Evolutionary conservation across 2,797 vertebrate species (phyloP).

Genomic region (Adrianichthys oophorus): DNA sequence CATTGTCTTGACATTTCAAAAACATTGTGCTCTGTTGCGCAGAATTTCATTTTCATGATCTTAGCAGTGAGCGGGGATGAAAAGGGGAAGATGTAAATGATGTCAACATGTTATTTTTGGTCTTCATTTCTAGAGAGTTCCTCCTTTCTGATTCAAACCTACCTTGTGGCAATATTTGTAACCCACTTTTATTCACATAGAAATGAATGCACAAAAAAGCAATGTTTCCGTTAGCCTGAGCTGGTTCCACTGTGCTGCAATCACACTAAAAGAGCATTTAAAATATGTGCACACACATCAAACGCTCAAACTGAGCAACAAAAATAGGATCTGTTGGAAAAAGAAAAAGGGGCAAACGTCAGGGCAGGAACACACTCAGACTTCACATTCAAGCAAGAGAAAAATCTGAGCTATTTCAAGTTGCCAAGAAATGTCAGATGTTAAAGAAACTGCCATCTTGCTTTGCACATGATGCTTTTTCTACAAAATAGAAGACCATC

Average conservation of each 20-base stretch:
- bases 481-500: slow-evolving; percentile 10
- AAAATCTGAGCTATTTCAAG: slow-evolving; percentile 31
- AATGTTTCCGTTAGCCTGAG: neutral
- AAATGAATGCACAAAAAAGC: slow-evolving; percentile 4
- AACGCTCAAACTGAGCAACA: slow-evolving; percentile 24
- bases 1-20: slow-evolving; percentile 63
- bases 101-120: slow-evolving; percentile 5
- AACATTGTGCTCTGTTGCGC: slow-evolving; percentile 56
- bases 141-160: slow-evolving; percentile 15
- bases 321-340: slow-evolving; percentile 18
- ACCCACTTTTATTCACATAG: slow-evolving; percentile 5
- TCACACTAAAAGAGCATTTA: slow-evolving; percentile 18
- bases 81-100: slow-evolving; percentile 8
- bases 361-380: slow-evolving; percentile 7
- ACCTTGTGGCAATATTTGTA: slow-evolving; percentile 18
- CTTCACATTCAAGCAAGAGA: slow-evolving; percentile 12
- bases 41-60: slow-evolving; percentile 51
- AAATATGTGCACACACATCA: slow-evolving; percentile 26
- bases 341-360: slow-evolving; percentile 21
- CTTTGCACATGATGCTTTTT: slow-evolving; percentile 14
- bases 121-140: slow-evolving; percentile 13
- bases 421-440: slow-evolving; percentile 26
- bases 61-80: neutral
- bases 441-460: slow-evolving; percentile 14
- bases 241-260: slow-evolving; percentile 12